Evolutionary conservation across 2,113 vertebrate species (phyloP), one percentile per base, ranked within the genome.

Genomic region (Tragelaphus imberbis): DNA sequence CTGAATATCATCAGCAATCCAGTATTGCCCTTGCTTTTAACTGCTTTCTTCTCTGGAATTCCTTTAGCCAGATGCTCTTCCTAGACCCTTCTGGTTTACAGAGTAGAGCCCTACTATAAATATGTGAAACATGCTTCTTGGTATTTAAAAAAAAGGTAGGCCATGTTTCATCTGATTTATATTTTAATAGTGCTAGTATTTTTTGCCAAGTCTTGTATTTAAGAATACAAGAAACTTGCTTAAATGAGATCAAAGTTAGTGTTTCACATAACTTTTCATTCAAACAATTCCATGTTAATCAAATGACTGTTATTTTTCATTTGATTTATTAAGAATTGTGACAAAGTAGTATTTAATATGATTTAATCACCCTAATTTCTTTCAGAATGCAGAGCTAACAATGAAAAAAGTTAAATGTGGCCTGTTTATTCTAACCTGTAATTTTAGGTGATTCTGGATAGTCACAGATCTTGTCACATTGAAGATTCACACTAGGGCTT

Each of bases 171-270:
- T 80, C 49, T 6, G 71, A 13, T 25, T 91, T 96, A 36, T 88
- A 88, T 93, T 63, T 91, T 80, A 97, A 88, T 90, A 81, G 36
- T 88, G 2, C 58, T 92, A 40, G 49, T 92, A 63, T 63, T 90
- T 95, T 95, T 93, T 82, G 6, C 44, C 40, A 92, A 68, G 47
- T 40, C 28, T 97, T 96, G 87, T 95, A 71, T 95, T 97, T 93
- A 88, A 97, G 86, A 96, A 61, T 81, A 84, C 36, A 81, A 7
- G 17, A 63, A 49, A 88, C 8, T 94, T 95, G 86, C n/a, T 87
- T 55, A 86, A 77, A 81, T 63, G 90, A 95, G 65, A 90, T 93
- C 14, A 86, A 56, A 90, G 85, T 95, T 93, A 95, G n/a, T 92
- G 56, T 65, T 84, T 96, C 21, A 86, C n/a, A 61, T 82, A 84